Evolutionary conservation across 2,113 vertebrate genomes (phyloP).

Genomic region (Ptychochromis oligacanthus): DNA sequence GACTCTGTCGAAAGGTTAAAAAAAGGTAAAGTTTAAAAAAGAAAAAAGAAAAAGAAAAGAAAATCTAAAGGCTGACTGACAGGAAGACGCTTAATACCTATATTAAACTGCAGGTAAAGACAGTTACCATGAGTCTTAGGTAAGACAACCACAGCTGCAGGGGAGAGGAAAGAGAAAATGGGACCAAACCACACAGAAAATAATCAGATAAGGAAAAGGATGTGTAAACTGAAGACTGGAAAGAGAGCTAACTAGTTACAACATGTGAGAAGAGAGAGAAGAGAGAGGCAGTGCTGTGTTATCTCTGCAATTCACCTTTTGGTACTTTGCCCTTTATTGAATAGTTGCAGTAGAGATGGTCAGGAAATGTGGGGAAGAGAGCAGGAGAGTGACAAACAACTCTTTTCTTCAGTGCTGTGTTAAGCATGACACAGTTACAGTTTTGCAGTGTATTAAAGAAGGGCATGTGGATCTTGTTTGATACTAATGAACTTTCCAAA

Average conservation of each 20-base stretch:
- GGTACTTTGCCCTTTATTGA: background rate
- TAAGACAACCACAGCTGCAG: background rate
- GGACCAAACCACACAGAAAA: background rate
- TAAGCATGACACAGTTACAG: background rate
- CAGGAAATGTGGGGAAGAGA: background rate
- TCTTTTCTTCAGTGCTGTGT: background rate
- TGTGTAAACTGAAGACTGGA: background rate
- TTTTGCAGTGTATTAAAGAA: background rate
- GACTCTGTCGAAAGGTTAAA: background rate
- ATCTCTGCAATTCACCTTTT: background rate
- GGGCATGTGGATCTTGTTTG: background rate
- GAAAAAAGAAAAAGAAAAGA: background rate
- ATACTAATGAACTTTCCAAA: background rate
- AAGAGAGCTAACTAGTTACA: background rate
- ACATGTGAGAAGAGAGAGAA: background rate
- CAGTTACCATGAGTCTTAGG: background rate
- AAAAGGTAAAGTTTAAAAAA: background rate
- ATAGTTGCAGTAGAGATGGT: background rate
- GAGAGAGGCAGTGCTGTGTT: background rate
- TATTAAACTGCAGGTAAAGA: background rate
- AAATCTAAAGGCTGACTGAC: background rate
- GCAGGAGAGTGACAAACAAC: background rate
- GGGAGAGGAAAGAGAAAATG: background rate
- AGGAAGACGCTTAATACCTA: background rate
- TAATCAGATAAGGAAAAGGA: background rate